These are phyloP conservation scores for Mionectes olivaceus DNA, from an alignment of 2,797 vertebrate species.

Conservation along the genomic window DNA sequence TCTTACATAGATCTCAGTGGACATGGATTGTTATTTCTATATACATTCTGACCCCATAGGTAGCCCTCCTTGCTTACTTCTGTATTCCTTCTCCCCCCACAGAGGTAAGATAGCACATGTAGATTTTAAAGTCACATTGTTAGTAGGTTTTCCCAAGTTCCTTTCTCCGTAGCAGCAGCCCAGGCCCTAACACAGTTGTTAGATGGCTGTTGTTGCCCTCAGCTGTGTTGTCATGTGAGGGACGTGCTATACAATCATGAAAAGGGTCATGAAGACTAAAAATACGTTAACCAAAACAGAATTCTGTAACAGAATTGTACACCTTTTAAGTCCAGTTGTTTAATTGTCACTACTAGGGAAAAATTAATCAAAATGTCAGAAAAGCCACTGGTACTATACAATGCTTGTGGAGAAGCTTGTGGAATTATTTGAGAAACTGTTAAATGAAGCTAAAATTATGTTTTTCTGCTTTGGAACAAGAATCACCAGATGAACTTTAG, in stretches of 20 bases:
- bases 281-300: neutral
- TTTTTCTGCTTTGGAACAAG: conserved; percentile 9
- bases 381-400: neutral
- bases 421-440: neutral
- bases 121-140: neutral
- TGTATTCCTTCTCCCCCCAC: no score
- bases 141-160: neutral
- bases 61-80: neutral
- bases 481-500: neutral
- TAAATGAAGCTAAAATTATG: neutral
- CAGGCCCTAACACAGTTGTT: neutral
- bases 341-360: neutral
- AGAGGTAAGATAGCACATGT: neutral
- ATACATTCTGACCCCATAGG: neutral
- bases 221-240: neutral
- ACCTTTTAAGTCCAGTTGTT: neutral
- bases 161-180: neutral
- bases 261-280: neutral
- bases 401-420: neutral
- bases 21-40: neutral
- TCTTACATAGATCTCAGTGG: neutral
- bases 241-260: neutral
- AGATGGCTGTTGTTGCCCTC: neutral
- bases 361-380: neutral
- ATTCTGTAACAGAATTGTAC: neutral